Evolutionary conservation across 2,888 invertebrate species (phyloP), one percentile per base, ranked within the genome.

Genomic region (Prosapia bicincta): DNA sequence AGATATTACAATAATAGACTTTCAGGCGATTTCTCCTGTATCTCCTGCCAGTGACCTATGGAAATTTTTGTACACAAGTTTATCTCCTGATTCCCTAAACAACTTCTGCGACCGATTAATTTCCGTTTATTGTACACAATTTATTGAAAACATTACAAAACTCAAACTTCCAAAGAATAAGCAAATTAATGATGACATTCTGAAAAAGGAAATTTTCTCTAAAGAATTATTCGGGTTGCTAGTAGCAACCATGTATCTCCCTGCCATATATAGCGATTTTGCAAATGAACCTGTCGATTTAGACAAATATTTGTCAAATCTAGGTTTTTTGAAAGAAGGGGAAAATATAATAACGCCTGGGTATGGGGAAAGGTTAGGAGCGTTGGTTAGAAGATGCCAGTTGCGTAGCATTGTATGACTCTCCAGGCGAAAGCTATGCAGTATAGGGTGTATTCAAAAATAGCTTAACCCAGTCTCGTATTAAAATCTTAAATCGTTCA

Each of bases 41-140:
- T 74, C 74, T 0, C 74, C 74, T 1, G 69, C 69, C 2, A 65
- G 38, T 1, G 74, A 74, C 24, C 25, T 74, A 2, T 74, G 43
- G 69, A 26, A 25, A 9, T 69, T 74, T 28, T 30, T 74, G 10
- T 74, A 74, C 69, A 74, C 74, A n/a, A 69, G 74, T 23, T 26
- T 74, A 7, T 13, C n/a, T 1, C 28, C 54, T 7, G 25, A 43
- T 26, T 9, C 54, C 1, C 6, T 74, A 15, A 54, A 25, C 25
- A 38, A 23, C 7, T 10, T n/a, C 28, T 69, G 2, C 24, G 69
- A 43, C 5, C 13, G 15, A 3, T 23, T 74, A 9, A 32, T 69
- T 2, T 54, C 23, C 13, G 13, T 26, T 15, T 74, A 74, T 30
- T 54, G 28, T n/a, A 23, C 26, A 26, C 1, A 26, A 1, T 74